Evolutionary conservation across 2,113 vertebrate genomes (phyloP), one percentile per base, ranked within the genome.

Genomic region (Cairina moschata): DNA sequence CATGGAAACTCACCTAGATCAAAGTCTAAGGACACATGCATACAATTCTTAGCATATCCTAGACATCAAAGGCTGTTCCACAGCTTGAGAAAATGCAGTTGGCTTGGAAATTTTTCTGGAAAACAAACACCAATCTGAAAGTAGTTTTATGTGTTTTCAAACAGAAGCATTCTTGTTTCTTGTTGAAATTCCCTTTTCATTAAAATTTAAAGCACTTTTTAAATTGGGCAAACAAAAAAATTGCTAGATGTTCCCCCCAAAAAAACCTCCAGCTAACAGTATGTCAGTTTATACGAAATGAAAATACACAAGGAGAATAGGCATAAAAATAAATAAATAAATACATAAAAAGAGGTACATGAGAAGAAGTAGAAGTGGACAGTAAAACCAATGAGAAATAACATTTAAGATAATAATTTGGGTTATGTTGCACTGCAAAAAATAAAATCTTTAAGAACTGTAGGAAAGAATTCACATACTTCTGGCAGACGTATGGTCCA

Each of bases 401-500:
- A 22, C 9, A 42, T 55, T 81, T 67, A 59, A 52, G 25, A 20
- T 21, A 4, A 38, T 52, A 31, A 56, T 71, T 67, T 38, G 6
- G 10, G 25, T n/a, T 68, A 31, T 29, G 22, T 48, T 48, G 21
- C 69, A 17, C 20, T 92, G n/a, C 29, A 81, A 81, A 92, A 28
- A 1, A 78, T 71, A 22, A 7, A 74, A 56, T 28, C 38, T 88
- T 75, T 38, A 78, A 56, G 4, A 29, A 73, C 50, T 17, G 9
- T 40, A 9, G 11, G 32, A 18, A 15, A 86, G 83, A 65, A 44
- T 10, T 63, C 17, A 29, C 4, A 5, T 13, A 10, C 22, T 81
- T 83, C 60, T 83, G 62, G 34, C 17, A 38, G 26, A 12, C 8
- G 11, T 13, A 29, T 0, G 0, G 22, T 75, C 18, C 0, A 0